Percentiles rank a stretch among this genome's conserved stretches.
Conservation (phyloP, 2,888 invertebrate genomes). For the Drosophila colorata region DNA sequence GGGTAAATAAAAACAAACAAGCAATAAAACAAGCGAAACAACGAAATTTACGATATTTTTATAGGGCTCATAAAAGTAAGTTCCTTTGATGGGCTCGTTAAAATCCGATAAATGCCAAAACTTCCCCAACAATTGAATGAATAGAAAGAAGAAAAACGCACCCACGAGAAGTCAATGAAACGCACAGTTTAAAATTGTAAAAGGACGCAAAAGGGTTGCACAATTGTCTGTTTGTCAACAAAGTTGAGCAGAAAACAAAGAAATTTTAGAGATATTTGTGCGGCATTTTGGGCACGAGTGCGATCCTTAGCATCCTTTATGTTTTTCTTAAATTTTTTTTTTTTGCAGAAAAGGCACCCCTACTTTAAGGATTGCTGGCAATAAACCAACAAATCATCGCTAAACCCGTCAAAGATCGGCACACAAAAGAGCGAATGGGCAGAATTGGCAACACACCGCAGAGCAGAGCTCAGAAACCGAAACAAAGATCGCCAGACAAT, state of each 20-base stretch:
- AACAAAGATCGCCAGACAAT: constrained; percentile 43
- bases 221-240: constrained; percentile 45
- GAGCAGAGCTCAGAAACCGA: constrained; percentile 22
- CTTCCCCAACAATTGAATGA: constrained; percentile 28
- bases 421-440: constrained; percentile 37
- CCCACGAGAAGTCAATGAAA: constrained; percentile 64
- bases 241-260: constrained; percentile 34
- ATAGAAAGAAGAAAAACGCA: constrained; percentile 34
- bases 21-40: constrained; percentile 36
- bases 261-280: constrained; percentile 45
- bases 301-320: constrained; percentile 13
- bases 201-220: constrained; percentile 44
- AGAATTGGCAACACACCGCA: constrained; percentile 78
- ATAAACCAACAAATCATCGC: constrained; percentile 78
- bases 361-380: constrained; percentile 50
- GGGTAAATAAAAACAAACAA: constrained; percentile 38
- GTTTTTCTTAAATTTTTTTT: background rate
- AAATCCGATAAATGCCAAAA: constrained; percentile 45
- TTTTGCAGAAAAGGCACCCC: constrained; percentile 38
- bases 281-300: constrained; percentile 59
- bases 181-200: constrained; percentile 27
- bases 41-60: constrained; percentile 57
- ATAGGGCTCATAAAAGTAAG: constrained; percentile 49
- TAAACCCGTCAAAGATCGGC: constrained; percentile 53
- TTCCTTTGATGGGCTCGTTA: constrained; percentile 52